Evolutionary conservation across 2,797 vertebrate genomes (phyloP).

Genomic region (Mus minutoides): DNA sequence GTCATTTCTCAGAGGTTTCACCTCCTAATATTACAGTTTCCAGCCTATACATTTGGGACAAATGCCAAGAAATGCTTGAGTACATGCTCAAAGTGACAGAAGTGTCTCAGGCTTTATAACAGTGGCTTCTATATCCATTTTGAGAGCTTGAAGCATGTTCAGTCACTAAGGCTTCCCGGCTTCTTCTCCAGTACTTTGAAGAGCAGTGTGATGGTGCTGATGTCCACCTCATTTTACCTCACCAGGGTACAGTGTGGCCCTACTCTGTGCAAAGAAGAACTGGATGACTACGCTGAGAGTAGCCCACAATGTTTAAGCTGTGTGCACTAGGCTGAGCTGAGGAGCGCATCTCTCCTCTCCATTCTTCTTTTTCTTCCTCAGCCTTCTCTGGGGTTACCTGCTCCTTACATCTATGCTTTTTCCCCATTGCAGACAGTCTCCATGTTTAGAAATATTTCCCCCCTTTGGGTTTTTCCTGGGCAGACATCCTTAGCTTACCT

Average conservation of each 20-base stretch:
- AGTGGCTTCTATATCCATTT: neutral
- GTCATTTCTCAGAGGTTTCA: neutral
- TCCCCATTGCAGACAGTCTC: neutral
- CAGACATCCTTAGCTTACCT: neutral
- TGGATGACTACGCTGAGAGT: neutral
- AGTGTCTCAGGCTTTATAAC: neutral
- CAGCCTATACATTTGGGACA: neutral
- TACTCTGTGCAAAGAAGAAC: accelerated
- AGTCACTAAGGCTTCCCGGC: neutral
- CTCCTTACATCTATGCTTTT: neutral
- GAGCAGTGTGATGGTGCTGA: neutral
- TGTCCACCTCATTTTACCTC: accelerated
- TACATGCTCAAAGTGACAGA: accelerated
- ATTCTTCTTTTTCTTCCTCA: neutral
- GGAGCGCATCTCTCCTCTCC: too few species aligned
- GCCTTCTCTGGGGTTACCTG: neutral
- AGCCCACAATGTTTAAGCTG: accelerated
- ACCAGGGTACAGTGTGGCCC: accelerated
- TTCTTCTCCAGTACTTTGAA: neutral
- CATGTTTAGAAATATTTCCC: neutral
- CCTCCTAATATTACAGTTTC: neutral
- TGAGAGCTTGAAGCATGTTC: neutral
- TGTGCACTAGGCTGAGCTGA: accelerated
- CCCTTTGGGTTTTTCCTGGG: neutral
- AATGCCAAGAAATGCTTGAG: neutral